Base-by-base conservation (phyloP, 1,140 invertebrate species). In the Riptortus pedestris region DNA sequence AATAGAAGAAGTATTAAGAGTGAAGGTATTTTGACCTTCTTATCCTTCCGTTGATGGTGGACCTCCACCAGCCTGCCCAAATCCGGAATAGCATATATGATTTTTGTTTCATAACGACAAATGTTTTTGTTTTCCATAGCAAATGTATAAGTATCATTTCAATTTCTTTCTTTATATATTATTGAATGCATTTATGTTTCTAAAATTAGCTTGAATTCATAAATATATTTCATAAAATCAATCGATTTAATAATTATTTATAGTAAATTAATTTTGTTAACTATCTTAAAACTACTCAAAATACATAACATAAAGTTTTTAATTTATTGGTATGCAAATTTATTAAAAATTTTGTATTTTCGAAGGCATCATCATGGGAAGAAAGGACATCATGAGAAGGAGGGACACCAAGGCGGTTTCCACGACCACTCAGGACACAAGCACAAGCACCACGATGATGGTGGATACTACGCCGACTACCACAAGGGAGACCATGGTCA, bases 321-420 rank as follows among this genome's bases (percentile, higher is more conserved):
- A 9, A 9, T 52, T 52, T 18, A n/a, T 24, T 52, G 5, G 11
- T 24, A 22, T 58, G 27, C n/a, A n/a, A n/a, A n/a, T n/a, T n/a
- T n/a, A n/a, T n/a, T n/a, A n/a, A n/a, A n/a, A n/a, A n/a, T n/a
- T n/a, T n/a, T n/a, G 24, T 52, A n/a, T n/a, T n/a, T n/a, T 58
- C 27, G 14, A 31, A 33, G n/a, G n/a, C 59, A 38, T n/a, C 43
- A 64, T 20, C 28, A 29, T 22, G 43, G 64, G 2, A 77, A 82
- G 18, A 83, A 85, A 70, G 83, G 81, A 11, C 80, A 85, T 43
- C 83, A 85, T 71, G 77, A 82, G 68, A 84, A 85, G 67, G 81
- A 83, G 68, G 78, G 79, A 48, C 81, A 85, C 68, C 77, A 78
- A n/a, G 82, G 83, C 47, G 79, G 85, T 67, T 82, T 83, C 71